phyloP scores from a whole-genome alignment of 2,113 vertebrate species.

The Clarias magur region DNA sequence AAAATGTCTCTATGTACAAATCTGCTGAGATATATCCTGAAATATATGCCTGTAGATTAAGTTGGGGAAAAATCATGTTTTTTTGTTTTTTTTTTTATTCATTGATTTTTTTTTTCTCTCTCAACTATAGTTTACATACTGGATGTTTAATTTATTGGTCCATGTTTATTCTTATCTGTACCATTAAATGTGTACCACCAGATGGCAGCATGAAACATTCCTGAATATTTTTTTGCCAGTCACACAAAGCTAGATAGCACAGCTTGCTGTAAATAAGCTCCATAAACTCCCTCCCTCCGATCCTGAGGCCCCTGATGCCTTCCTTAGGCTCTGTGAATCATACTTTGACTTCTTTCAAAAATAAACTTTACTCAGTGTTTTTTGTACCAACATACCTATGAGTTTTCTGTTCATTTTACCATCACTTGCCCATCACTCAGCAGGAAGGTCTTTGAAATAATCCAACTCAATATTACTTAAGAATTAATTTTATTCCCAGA shows the following conservation, averaged over 20 bases:
- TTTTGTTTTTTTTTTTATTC: not conserved
- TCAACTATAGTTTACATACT: not conserved
- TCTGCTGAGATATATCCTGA: not conserved
- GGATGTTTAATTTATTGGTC: not conserved
- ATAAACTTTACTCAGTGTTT: not conserved
- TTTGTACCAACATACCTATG: not conserved
- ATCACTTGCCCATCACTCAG: not conserved
- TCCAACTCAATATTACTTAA: not conserved
- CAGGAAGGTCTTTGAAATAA: not conserved
- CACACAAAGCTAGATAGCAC: not conserved
- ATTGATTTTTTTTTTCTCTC: not conserved
- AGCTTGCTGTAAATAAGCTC: not conserved
- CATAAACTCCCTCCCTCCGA: not conserved
- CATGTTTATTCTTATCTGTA: not conserved
- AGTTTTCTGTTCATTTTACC: not conserved
- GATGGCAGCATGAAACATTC: slow-evolving; percentile 4
- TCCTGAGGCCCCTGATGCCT: not conserved
- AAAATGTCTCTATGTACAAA: not conserved
- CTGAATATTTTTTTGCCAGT: too few species aligned
- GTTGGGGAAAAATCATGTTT: not conserved
- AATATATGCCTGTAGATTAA: not conserved
- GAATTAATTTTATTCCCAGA: not conserved
- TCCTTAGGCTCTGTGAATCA: not conserved
- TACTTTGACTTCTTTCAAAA: not conserved
- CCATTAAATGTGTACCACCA: not conserved